phyloP scores from a whole-genome alignment of 2,888 invertebrate genomes.

The Parnassius apollo region DNA sequence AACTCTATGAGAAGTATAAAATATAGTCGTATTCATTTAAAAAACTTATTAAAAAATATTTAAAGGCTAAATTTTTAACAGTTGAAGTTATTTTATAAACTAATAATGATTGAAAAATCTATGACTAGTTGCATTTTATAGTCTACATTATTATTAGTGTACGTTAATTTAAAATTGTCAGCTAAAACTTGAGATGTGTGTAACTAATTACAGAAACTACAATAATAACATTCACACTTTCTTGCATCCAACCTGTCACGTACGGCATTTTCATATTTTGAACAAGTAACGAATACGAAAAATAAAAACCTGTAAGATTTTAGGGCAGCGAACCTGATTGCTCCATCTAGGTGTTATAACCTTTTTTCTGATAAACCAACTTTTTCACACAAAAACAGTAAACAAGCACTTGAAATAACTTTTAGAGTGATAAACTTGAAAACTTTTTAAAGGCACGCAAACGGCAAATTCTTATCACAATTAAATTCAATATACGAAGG shows the following conservation, averaged over 20 bases:
- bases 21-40: too few species aligned
- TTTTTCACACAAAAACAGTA: constrained; percentile 36
- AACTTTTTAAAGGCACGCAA: constrained; percentile 61
- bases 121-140: too few species aligned
- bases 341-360: too few species aligned
- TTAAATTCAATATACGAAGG: constrained; percentile 29
- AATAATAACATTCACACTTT: constrained; percentile 16
- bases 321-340: too few species aligned
- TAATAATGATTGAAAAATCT: too few species aligned
- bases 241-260: constrained; percentile 23
- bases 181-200: too few species aligned
- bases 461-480: constrained; percentile 43
- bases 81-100: too few species aligned
- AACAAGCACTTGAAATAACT: constrained; percentile 46
- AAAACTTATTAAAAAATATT: too few species aligned
- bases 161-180: too few species aligned
- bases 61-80: too few species aligned
- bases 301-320: neutral
- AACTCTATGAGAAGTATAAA: too few species aligned
- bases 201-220: neutral
- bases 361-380: constrained; percentile 27
- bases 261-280: constrained; percentile 11
- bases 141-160: too few species aligned
- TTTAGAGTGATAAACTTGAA: constrained; percentile 50
- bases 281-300: constrained; percentile 1